Percentiles rank a stretch among this genome's conserved stretches.
Conservation (phyloP, 1,140 invertebrate species). For the Drosophila repleta region DNA sequence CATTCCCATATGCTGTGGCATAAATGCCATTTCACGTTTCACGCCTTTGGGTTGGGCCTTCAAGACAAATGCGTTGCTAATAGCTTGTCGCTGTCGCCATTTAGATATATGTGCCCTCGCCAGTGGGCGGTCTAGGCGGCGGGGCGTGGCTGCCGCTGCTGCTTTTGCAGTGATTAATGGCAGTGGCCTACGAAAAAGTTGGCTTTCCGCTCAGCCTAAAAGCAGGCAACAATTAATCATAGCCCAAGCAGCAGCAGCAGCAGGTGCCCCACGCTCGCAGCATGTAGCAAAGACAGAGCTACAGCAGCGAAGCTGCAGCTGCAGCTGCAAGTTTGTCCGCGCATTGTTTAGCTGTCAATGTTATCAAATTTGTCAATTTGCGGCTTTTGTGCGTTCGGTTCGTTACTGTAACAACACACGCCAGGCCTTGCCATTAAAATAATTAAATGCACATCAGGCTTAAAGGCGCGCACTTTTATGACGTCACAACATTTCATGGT, state of each 20-base stretch:
- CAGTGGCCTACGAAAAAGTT: constrained; percentile 59
- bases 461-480: constrained; percentile 50
- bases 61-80: constrained; percentile 81
- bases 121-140: neutral
- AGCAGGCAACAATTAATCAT: constrained; percentile 64
- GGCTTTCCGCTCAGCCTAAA: constrained; percentile 57
- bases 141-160: constrained; percentile 37
- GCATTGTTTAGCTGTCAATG: constrained; percentile 33
- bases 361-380: constrained; percentile 33
- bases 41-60: constrained; percentile 32
- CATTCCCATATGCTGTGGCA: constrained; percentile 63
- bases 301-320: constrained; percentile 15
- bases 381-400: constrained; percentile 22
- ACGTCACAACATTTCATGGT: constrained; percentile 59
- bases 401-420: neutral
- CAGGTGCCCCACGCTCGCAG: constrained; percentile 46
- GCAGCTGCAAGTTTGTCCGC: constrained; percentile 16
- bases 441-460: constrained; percentile 70
- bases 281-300: constrained; percentile 11
- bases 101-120: constrained; percentile 23
- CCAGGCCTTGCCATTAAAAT: constrained; percentile 55
- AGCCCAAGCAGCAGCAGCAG: constrained; percentile 17
- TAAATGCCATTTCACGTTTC: constrained; percentile 74
- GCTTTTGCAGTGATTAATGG: constrained; percentile 71
- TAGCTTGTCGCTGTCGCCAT: constrained; percentile 72